Evolutionary conservation across 2,113 vertebrate species (phyloP), one percentile per base, ranked within the genome.

Genomic region (Sinocyclocheilus anshuiensis): DNA sequence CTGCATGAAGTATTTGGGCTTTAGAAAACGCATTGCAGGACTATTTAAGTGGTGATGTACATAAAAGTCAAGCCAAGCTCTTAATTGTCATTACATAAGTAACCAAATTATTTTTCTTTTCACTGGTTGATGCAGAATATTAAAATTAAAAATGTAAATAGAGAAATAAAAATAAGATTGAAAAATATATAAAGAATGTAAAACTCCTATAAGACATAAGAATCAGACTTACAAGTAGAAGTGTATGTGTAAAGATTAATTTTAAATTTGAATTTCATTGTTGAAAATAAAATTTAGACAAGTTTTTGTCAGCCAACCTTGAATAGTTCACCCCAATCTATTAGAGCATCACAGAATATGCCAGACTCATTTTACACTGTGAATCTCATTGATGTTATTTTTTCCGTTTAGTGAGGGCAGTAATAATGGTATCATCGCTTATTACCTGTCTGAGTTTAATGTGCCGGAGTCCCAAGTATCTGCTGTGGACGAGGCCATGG

Each of bases 391-490:
- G 29, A 33, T 33, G 29, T 33, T 33, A 33, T 33, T 15, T 33
- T 16, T 84, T 16, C n/a, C 1, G 87, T 86, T 65, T 65, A 95
- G 94, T 3, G 91, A 94, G 33, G 91, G 86, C 0, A 67, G 15
- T 65, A 22, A 26, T 0, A 87, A 86, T 6, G 71, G 78, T 33
- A 10, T 95, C 0, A 84, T 93, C 72, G 94, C 91, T 7, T 96
- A 95, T 53, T 96, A 95, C 71, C 53, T 94, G 88, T 93, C 95
- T 0, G 93, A 95, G 91, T 96, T 95, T 22, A 86, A 89, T 1
- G 48, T 95, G 2, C 93, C 92, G 7, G 42, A 53, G 5, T 76
- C 69, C 10, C 87, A 90, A 85, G 53, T 90, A 86, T 39, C 20
- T 0, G 77, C 84, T 0, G 76, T 95, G 80, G 93, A 95, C 0